These are phyloP conservation scores for Urocynchramus pylzowi DNA, from an alignment of 2,113 vertebrate genomes.

Conservation along the genomic window DNA sequence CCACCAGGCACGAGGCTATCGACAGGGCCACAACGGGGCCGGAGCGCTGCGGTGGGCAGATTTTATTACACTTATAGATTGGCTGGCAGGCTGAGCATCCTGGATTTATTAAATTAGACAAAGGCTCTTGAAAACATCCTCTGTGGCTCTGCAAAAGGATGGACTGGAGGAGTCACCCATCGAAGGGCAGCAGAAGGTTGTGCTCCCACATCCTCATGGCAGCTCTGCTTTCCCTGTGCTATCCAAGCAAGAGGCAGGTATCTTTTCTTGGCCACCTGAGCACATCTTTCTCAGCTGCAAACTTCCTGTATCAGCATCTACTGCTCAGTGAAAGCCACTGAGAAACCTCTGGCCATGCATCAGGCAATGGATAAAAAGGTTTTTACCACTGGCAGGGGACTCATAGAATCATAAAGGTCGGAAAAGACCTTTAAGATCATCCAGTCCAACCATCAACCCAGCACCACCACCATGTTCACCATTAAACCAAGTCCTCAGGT, in stretches of 20 bases:
- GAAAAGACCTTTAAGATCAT: not conserved
- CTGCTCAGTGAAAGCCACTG: not conserved
- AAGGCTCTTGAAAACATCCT: conserved; percentile 8
- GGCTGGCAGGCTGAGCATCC: conserved; percentile 6
- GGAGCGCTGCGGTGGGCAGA: not conserved
- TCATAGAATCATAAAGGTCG: not conserved
- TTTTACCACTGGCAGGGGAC: not conserved
- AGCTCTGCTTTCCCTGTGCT: not conserved
- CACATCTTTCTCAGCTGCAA: not conserved
- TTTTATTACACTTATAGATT: conserved; percentile 48
- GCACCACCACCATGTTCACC: not conserved
- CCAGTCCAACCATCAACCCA: not conserved
- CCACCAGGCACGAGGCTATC: not conserved
- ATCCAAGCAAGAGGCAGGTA: not conserved
- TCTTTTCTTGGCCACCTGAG: not conserved
- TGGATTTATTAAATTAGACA: conserved; percentile 51
- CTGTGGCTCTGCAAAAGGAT: not conserved
- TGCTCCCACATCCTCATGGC: not conserved
- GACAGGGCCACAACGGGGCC: not conserved
- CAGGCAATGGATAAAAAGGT: not conserved
- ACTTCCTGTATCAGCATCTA: not conserved
- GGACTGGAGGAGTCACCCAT: not conserved
- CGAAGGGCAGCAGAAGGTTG: not conserved
- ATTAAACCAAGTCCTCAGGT: not conserved
- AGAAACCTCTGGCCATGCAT: not conserved